A percentile compares a stretch with the other conserved stretches of the same genome.
phyloP scores from a whole-genome alignment of 1,140 invertebrate species.

The Chironomus tepperi region DNA sequence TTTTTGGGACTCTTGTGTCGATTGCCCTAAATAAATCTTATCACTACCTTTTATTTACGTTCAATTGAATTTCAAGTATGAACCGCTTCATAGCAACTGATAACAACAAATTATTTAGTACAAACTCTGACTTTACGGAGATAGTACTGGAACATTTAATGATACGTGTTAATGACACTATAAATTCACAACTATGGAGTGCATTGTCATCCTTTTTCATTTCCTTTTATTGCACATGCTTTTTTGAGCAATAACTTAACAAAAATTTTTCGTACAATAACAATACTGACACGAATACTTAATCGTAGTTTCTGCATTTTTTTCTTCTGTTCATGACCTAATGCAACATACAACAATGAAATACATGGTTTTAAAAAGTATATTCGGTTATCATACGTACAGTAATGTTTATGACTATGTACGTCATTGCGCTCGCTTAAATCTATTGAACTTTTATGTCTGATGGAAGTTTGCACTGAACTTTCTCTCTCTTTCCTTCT shows the following conservation, averaged over 20 bases:
- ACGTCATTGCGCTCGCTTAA: background rate
- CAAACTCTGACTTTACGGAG: no score
- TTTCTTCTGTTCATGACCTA: constrained; percentile 11
- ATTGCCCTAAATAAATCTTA: no score
- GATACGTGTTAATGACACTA: no score
- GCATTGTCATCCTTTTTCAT: background rate
- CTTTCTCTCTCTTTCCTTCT: background rate
- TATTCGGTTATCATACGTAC: background rate
- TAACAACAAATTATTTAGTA: no score
- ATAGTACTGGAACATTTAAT: no score
- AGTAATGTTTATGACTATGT: background rate
- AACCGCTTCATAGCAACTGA: no score
- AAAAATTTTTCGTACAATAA: background rate
- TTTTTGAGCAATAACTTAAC: no score
- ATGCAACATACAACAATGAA: background rate
- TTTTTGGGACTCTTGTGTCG: no score
- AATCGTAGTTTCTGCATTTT: constrained; percentile 11
- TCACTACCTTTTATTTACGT: no score
- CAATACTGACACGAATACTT: background rate
- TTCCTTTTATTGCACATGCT: no score
- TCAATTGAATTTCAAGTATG: no score
- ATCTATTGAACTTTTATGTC: background rate
- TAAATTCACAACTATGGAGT: background rate
- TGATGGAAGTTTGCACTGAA: background rate
- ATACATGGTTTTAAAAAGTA: background rate